These are phyloP conservation scores for Toxonevra muliebris DNA, from an alignment of 2,888 invertebrate species.

Conservation along the genomic window DNA sequence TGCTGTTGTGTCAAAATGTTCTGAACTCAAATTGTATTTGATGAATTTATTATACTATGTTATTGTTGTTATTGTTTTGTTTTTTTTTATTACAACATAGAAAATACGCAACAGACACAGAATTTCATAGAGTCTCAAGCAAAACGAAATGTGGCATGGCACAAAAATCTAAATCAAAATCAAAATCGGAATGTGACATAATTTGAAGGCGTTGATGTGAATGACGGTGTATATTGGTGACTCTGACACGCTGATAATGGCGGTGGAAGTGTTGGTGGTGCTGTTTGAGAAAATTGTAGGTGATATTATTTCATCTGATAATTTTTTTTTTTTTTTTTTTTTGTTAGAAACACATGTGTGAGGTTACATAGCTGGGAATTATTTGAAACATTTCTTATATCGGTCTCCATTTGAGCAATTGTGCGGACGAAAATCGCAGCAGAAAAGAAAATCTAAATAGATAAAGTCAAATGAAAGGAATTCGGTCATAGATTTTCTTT, in stretches of 20 bases:
- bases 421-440: no score
- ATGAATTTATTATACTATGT: neutral
- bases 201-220: neutral
- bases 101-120: no score
- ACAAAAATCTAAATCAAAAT: neutral
- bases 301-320: neutral
- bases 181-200: constrained; percentile 4
- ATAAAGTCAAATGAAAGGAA: no score
- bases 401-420: no score
- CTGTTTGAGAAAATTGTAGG: neutral
- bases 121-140: neutral
- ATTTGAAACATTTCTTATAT: no score
- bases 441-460: no score
- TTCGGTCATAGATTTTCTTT: no score
- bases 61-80: no score
- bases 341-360: neutral
- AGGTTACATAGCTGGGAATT: no score
- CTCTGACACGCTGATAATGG: neutral
- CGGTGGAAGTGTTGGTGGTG: neutral
- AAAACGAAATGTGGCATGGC: neutral
- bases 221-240: neutral
- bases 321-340: neutral
- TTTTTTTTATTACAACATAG: no score
- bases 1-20: neutral
- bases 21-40: neutral